Base-by-base conservation (phyloP, 1,140 invertebrate genomes). In the Euura saliciscinereae region DNA sequence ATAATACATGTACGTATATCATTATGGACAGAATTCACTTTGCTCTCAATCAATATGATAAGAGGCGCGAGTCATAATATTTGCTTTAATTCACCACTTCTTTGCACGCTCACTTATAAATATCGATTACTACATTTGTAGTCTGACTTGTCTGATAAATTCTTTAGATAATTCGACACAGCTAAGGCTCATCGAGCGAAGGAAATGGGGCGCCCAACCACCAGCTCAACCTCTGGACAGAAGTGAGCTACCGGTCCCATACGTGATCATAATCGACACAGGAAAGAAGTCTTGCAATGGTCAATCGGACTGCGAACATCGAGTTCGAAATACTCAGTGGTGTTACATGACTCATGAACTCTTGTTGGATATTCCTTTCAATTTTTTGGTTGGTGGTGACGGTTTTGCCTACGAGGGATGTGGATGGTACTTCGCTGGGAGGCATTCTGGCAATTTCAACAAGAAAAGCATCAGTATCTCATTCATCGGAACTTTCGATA, bases 311-410 rank as follows among this genome's bases (percentile, higher is more conserved):
- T 92, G 91, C 71, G 81, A 81, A 6, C 72, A 78, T 0, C 84
- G 85, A 0, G 91, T 93, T 0, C 87, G 90, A 51, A 68, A 85
- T 2, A 92, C 94, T 28, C 94, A 95, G 83, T 90, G 85, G 10
- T 94, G 91, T 78, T 94, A 95, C 81, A 93, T 95, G 68, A 91
- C 94, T 71, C 90, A 90, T 2, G 89, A 86, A 45, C 79, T 85
- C 0, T 93, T 90, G 90, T 91, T 78, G 86, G 94, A 87, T 90
- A 95, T 89, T 80, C 92, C 82, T 2, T 94, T 93, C 78, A 95
- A 91, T 83, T 97, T 96, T 83, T 89, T 92, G 11, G 89, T 95
- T 6, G 95, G 95, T 2, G 93, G 93, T 11, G 94, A 96, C 72
- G 94, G 94, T 2, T 87, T 89, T 8, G 91, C 91, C 6, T 96